A percentile compares a stretch with the other conserved stretches of the same genome.
phyloP scores from a whole-genome alignment of 2,888 invertebrate species.

The Eudemis profundana region DNA sequence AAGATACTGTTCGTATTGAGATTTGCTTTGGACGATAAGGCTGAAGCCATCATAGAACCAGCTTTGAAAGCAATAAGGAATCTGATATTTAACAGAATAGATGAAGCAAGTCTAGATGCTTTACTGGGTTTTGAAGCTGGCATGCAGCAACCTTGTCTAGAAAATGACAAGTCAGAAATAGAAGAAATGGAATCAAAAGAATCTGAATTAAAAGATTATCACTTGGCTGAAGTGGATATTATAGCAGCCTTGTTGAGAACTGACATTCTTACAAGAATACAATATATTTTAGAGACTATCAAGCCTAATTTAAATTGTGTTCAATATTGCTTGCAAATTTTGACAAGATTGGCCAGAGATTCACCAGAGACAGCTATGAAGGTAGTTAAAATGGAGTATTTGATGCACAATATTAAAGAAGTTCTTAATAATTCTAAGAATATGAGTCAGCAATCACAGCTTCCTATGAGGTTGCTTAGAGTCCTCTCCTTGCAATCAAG shows the following conservation, averaged over 20 bases:
- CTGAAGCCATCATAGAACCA: slow-evolving; percentile 88
- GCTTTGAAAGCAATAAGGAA: slow-evolving; percentile 90
- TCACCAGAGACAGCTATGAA: slow-evolving; percentile 88
- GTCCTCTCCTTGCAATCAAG: slow-evolving; percentile 87
- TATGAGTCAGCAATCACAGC: slow-evolving; percentile 82
- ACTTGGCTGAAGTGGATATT: slow-evolving; percentile 93
- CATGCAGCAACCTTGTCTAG: slow-evolving; percentile 86
- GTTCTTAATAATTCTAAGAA: slow-evolving; percentile 83
- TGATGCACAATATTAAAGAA: slow-evolving; percentile 86
- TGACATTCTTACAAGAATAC: slow-evolving; percentile 89
- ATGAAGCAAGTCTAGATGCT: slow-evolving; percentile 91
- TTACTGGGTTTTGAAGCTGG: slow-evolving; percentile 88
- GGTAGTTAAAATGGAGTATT: slow-evolving; percentile 86
- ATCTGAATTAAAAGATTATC: slow-evolving; percentile 92
- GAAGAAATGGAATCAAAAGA: slow-evolving; percentile 83
- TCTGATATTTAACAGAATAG: slow-evolving; percentile 90
- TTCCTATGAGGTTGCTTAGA: slow-evolving; percentile 90
- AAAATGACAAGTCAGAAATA: slow-evolving; percentile 82
- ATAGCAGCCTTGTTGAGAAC: slow-evolving; percentile 90
- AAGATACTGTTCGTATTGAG: slow-evolving; percentile 92
- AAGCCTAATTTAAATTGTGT: slow-evolving; percentile 90
- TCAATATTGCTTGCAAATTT: slow-evolving; percentile 90
- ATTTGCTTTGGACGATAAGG: slow-evolving; percentile 93
- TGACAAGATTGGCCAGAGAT: slow-evolving; percentile 92
- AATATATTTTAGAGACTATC: slow-evolving; percentile 90